Base-by-base conservation (phyloP, 1,140 invertebrate species). In the Pogonognathellus flavescens region DNA sequence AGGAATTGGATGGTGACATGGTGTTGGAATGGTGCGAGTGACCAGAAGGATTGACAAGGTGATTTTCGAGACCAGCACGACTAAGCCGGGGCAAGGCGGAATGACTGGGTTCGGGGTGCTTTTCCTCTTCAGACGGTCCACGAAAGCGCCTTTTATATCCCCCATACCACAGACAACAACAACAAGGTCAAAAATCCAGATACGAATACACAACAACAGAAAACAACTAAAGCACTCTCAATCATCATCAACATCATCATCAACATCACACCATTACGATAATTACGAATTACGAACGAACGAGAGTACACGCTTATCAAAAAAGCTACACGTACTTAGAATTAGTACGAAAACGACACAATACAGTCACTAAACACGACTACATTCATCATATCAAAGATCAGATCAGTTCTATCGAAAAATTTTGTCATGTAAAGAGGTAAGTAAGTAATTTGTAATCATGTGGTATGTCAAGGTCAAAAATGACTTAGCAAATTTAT, bases 1-100 rank as follows among this genome's bases (percentile, higher is more conserved):
- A 59, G 60, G 80, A 82, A 55, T 84, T 87, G 20, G 55, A 59
- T 82, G 80, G 53, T 57, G 86, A 85, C 82, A 66, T 86, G 31
- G 57, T 72, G 62, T 85, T 82, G 80, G 87, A 86, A 55, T 59
- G 66, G 59, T 82, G 66, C 59, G 72, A 49, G 31, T 86, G 87
- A 57, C 72, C 72, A 83, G 86, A 55, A 31, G 86, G 86, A 80
- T 87, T 85, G 20, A 87, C 84, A 84, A 87, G 84, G 85, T 86
- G 86, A 76, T 87, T 86, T 41, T 89, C 88, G 72, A 89, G 87
- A 83, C 88, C 88, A 85, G 87, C 86, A 86, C 88, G 88, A 84
- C 87, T 88, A 86, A 89, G 86, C 22, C 88, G 88, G 80, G 88
- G 87, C 66, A 85, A 52, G 76, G 88, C 86, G 55, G 84, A 89